Base-by-base conservation (phyloP, 2,113 vertebrate genomes). In the Haplotaxodon microlepis region DNA sequence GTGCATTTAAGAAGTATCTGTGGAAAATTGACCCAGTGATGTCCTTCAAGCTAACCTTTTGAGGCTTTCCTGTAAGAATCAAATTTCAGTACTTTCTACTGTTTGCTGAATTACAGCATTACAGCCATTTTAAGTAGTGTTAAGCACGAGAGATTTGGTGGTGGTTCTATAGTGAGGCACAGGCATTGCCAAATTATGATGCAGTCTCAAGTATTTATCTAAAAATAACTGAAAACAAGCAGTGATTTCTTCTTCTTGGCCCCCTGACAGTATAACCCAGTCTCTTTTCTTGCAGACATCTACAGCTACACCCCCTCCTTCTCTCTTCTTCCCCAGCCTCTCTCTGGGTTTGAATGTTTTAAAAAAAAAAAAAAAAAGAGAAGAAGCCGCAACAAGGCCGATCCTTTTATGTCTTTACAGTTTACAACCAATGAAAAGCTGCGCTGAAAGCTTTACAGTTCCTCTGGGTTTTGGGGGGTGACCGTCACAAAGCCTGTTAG, bases 361-460 rank as follows among this genome's bases (percentile, higher is more conserved):
- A 66, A 84, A 47, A 27, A 89, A 84, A 71, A 85, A 34, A 9
- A 88, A 47, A 85, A 24, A 8, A 86, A 83, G 80, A 7, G 16
- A 61, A 88, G 47, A 63, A 87, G 36, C 80, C 5, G 14, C 88
- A 88, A 91, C 91, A 86, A 89, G 81, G 87, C 93, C 3, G 47
- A 86, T 90, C 91, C 90, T 89, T 95, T 94, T 92, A 94, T 94
- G 90, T 92, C 85, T 90, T 89, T 86, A 87, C 84, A 91, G 92
- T 95, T 95, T 92, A 94, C 92, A 92, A 87, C 91, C 94, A 95
- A 94, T 96, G 93, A 95, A 95, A 95, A 91, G 88, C 88, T 17
- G 36, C 27, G 51, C 79, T 95, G 92, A 94, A 94, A 96, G 94
- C 93, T 95, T 94, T 95, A 96, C 86, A 59, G 84, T 91, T 89